Percentiles rank a stretch among this genome's conserved stretches.
These are phyloP conservation scores for Enteromius paludinosus DNA, from an alignment of 2,797 vertebrate species.

Conservation along the genomic window DNA sequence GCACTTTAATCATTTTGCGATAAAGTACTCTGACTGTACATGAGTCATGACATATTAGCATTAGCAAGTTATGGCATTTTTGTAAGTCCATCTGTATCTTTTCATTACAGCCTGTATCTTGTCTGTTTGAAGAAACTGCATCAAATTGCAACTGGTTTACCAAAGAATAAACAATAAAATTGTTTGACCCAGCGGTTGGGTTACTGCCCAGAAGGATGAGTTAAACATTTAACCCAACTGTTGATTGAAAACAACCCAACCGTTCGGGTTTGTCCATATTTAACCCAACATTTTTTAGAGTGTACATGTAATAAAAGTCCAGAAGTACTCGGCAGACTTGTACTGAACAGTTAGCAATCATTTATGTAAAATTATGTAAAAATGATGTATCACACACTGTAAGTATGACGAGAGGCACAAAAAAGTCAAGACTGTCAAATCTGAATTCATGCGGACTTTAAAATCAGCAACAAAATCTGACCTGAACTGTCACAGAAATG, in stretches of 20 bases:
- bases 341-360: no score
- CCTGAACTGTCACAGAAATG: background rate
- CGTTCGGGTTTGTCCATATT: no score
- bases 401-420: no score
- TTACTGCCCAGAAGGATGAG: no score
- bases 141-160: background rate
- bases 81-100: background rate
- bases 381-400: background rate
- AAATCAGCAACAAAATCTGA: background rate
- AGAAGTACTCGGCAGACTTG: no score
- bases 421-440: background rate
- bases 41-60: background rate
- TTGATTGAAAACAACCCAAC: no score
- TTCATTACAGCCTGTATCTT: background rate
- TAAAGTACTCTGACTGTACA: background rate
- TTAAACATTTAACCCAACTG: no score
- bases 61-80: background rate
- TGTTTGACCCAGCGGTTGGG: no score
- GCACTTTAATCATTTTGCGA: background rate
- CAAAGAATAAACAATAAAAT: background rate
- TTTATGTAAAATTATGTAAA: background rate
- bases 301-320: no score
- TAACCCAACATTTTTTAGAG: no score
- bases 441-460: background rate
- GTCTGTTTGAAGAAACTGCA: background rate